Percentiles rank a stretch among this genome's conserved stretches.
Evolutionary conservation across 2,888 invertebrate genomes (phyloP).

Genomic region (Dromius quadrimaculatus): DNA sequence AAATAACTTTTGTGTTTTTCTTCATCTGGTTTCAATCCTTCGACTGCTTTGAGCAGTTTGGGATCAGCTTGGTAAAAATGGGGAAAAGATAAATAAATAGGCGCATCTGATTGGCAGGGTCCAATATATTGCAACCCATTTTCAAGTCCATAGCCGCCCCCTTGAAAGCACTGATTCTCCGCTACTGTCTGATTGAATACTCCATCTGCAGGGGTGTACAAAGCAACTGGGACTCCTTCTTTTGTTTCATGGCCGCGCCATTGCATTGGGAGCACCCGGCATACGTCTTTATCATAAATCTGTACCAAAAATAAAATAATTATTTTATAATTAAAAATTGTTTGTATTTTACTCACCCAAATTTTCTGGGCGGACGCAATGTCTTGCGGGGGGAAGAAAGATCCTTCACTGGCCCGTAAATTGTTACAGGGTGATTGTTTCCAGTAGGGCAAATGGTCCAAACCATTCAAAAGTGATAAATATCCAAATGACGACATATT

Average conservation of each 20-base stretch:
- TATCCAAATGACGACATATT: conserved; percentile 85
- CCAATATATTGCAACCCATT: conserved; percentile 85
- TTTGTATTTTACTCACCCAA: too few relatives aligned
- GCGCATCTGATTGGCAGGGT: conserved; percentile 90
- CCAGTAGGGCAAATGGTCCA: conserved; percentile 84
- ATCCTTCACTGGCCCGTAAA: conserved; percentile 80
- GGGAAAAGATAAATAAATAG: conserved; percentile 89
- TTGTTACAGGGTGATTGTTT: conserved; percentile 79
- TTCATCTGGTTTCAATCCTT: conserved; percentile 78
- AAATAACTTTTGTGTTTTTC: conserved; percentile 82
- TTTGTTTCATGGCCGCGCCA: conserved; percentile 78
- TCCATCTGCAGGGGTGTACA: conserved; percentile 79
- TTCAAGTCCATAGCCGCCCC: conserved; percentile 68
- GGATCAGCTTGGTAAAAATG: conserved; percentile 89
- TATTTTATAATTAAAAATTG: too few relatives aligned
- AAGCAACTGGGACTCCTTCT: conserved; percentile 80
- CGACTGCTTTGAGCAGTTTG: conserved; percentile 74
- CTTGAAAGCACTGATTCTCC: conserved; percentile 83
- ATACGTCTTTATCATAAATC: conserved; percentile 92
- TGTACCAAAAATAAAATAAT: too few relatives aligned
- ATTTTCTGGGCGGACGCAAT: conserved; percentile 77
- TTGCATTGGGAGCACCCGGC: conserved; percentile 81
- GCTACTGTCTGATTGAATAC: conserved; percentile 77
- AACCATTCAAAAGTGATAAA: conserved; percentile 80
- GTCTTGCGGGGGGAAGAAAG: conserved; percentile 85